Percentiles rank a stretch among this genome's conserved stretches.
Conservation (phyloP, 2,113 vertebrate genomes). For the Cervus canadensis region DNA sequence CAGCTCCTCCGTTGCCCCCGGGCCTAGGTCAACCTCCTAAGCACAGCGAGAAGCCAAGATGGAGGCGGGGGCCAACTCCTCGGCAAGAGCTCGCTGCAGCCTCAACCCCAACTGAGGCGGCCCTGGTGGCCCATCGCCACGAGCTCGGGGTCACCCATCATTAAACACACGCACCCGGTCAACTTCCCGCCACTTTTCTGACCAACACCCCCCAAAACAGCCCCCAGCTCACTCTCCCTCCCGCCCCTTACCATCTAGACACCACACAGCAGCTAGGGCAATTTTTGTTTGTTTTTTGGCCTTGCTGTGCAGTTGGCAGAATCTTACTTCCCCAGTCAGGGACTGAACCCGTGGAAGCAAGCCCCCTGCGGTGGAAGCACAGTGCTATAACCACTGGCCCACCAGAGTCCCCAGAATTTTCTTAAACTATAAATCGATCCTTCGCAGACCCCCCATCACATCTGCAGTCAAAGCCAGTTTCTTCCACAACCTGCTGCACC, state of each 20-base stretch:
- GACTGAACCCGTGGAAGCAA: neutral
- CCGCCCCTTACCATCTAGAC: neutral
- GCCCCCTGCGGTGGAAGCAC: neutral
- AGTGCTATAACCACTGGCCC: neutral
- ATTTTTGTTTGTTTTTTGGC: neutral
- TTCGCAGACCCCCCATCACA: neutral
- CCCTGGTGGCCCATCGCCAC: fast-evolving
- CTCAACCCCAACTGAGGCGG: neutral
- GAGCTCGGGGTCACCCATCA: neutral
- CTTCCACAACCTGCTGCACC: neutral
- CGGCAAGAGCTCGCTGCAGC: fast-evolving
- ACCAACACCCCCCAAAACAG: neutral
- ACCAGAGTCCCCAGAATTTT: neutral
- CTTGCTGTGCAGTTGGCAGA: neutral
- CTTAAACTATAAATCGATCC: neutral
- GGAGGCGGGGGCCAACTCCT: fast-evolving
- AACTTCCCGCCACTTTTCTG: neutral
- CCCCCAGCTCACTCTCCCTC: neutral
- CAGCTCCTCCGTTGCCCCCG: neutral
- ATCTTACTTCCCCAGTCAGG: neutral
- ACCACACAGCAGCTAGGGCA: neutral
- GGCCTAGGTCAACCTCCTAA: slow-evolving; percentile 21
- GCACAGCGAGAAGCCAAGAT: neutral
- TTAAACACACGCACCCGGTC: neutral
- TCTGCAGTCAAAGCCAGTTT: neutral